Evolutionary conservation across 35 echinoderm and acorn worm species (phyloP).

Genomic region (Stichopus chloronotus): DNA sequence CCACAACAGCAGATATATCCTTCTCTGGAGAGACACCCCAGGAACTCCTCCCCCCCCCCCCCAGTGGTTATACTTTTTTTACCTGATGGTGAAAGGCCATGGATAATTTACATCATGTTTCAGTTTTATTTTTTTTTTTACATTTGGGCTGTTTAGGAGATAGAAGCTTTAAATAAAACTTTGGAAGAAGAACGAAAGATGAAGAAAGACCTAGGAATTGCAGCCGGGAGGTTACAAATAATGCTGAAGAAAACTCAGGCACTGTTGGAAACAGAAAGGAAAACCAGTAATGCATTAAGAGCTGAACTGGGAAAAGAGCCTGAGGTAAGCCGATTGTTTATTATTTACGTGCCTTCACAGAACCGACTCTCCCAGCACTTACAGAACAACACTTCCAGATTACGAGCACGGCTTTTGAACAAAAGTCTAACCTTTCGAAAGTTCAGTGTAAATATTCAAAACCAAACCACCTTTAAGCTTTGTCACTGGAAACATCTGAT

Average conservation of each 20-base stretch:
- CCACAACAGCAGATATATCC: no score
- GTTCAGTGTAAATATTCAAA: no score
- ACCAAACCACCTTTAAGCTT: no score
- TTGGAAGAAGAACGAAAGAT: constrained; percentile 75
- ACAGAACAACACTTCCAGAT: no score
- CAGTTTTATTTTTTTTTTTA: no score
- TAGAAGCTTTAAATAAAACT: constrained; percentile 41
- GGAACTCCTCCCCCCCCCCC: no score
- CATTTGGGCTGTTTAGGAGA: neutral
- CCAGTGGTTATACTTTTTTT: no score
- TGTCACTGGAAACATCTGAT: no score
- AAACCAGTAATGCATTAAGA: constrained; percentile 68
- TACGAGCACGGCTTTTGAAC: neutral
- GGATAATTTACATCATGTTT: no score
- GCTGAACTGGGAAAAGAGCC: constrained; percentile 61
- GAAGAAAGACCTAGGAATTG: constrained; percentile 80
- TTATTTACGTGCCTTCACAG: neutral
- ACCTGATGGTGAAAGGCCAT: no score
- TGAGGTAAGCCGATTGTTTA: constrained; percentile 52
- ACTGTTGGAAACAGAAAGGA: constrained; percentile 63
- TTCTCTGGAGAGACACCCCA: no score
- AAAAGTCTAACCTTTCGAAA: neutral
- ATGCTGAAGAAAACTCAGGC: constrained; percentile 92
- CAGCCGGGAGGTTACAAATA: constrained; percentile 82
- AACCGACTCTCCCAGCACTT: no score